A percentile compares a stretch with the other conserved stretches of the same genome.
Evolutionary conservation across 2,113 vertebrate genomes (phyloP).

Genomic region (Carassius carassius): DNA sequence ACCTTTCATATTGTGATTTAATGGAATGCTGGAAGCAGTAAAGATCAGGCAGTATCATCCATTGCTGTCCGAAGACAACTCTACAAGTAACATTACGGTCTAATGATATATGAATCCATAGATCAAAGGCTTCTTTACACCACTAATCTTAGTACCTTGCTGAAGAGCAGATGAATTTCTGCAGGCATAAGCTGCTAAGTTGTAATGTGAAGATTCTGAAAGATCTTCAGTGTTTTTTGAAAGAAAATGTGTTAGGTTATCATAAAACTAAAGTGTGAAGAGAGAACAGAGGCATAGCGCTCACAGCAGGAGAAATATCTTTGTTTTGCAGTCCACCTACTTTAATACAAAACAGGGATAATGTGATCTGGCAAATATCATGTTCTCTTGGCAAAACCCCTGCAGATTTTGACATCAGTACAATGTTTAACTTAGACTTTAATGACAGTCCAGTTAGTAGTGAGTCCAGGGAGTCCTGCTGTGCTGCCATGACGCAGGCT

Average conservation of each 20-base stretch:
- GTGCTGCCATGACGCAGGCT: conserved; percentile 67
- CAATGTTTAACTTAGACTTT: conserved; percentile 58
- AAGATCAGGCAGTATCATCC: conserved; percentile 57
- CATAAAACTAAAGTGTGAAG: not conserved
- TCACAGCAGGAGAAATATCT: not conserved
- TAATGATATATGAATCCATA: conserved; percentile 45
- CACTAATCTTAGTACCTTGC: conserved; percentile 32
- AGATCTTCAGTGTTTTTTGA: not conserved
- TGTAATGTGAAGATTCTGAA: conserved; percentile 28
- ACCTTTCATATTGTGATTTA: conserved; percentile 64
- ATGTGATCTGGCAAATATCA: conserved; percentile 45
- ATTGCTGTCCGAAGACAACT: conserved; percentile 41
- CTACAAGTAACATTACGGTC: conserved; percentile 42
- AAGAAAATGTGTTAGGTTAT: not conserved
- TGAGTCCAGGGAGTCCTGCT: conserved; percentile 58
- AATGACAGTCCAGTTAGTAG: conserved; percentile 68
- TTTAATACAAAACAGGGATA: conserved; percentile 38
- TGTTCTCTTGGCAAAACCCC: conserved; percentile 50
- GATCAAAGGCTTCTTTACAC: conserved; percentile 42
- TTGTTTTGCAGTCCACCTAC: conserved; percentile 14
- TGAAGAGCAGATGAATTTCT: conserved; percentile 20
- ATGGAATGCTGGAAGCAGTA: conserved; percentile 58
- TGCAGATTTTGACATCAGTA: conserved; percentile 52
- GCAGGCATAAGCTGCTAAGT: conserved; percentile 10
- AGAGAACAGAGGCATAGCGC: not conserved